phyloP scores from a whole-genome alignment of 2,888 invertebrate genomes.

The Diadegma fenestrale region DNA sequence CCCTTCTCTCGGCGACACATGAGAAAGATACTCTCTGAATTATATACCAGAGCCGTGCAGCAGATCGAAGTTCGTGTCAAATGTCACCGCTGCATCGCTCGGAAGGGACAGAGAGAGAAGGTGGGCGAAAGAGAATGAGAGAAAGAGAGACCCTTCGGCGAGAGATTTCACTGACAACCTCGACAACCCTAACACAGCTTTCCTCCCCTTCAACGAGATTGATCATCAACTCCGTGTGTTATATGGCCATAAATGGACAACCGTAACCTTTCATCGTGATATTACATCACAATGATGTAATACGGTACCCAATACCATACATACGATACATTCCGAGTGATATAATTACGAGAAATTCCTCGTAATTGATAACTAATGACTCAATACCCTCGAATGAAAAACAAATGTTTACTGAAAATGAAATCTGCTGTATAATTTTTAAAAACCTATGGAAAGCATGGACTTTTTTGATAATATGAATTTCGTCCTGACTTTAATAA shows the following conservation, averaged over 20 bases:
- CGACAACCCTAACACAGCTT: slow-evolving; percentile 48
- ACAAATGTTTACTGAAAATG: too few relatives aligned
- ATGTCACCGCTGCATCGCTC: background rate
- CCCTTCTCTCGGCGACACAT: slow-evolving; percentile 29
- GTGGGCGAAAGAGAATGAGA: slow-evolving; percentile 1
- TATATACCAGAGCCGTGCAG: slow-evolving; percentile 22
- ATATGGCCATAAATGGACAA: slow-evolving; percentile 25
- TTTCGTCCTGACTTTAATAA: too few relatives aligned
- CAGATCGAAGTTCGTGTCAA: slow-evolving; percentile 21
- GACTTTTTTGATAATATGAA: too few relatives aligned
- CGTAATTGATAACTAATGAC: background rate
- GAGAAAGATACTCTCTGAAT: slow-evolving; percentile 18
- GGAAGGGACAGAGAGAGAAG: slow-evolving; percentile 2
- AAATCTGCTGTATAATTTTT: too few relatives aligned
- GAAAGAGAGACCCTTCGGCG: slow-evolving; percentile 3
- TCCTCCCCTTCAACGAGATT: slow-evolving; percentile 22
- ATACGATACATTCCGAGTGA: too few relatives aligned
- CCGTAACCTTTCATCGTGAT: slow-evolving; percentile 9
- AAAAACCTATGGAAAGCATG: too few relatives aligned
- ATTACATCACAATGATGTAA: background rate
- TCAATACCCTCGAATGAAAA: too few relatives aligned
- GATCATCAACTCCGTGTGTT: slow-evolving; percentile 34
- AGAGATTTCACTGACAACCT: slow-evolving; percentile 47
- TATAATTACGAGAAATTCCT: background rate
- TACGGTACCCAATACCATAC: too few relatives aligned